Base-by-base conservation (phyloP, 2,113 vertebrate genomes). In the Phrynocephalus versicolor region DNA sequence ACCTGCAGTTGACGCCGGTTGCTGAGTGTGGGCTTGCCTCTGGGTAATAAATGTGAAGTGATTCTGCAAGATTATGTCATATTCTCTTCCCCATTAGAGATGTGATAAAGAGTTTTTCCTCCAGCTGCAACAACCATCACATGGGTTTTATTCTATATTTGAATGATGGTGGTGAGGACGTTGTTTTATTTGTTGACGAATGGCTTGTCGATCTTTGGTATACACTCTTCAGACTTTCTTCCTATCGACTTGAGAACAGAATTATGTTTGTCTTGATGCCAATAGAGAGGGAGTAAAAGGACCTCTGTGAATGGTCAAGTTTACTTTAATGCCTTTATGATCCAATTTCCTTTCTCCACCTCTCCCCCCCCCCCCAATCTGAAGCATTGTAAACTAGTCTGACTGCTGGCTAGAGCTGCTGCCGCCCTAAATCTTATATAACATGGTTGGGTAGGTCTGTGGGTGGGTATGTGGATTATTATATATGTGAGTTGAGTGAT, bases 361-460 rank as follows among this genome's bases (percentile, higher is more conserved):
- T 8, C 5, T 62, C 12, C 37, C 1, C 25, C 4, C 45, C 10
- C 37, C 25, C 58, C 8, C 30, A 2, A 58, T 30, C 30, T 60
- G 37, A 51, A 70, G 51, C 25, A 30, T 18, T 58, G 8, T 75
- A 64, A 83, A 74, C 58, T 74, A 74, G 70, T 65, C 58, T 74
- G 71, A 65, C 71, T 55, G n/a, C n/a, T 81, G 78, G 18, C 55
- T 73, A 27, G 21, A 81, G 39, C 39, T 27, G 69, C 58, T 81
- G 70, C 78, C 79, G 78, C 84, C 78, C 78, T 74, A 74, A 80
- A 37, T 74, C 71, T 86, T 86, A 67, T 81, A 74, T 81, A 81
- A 86, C 58, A 73, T 74, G 78, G 33, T 25, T 55, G 70, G 70
- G 3, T 86, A 35, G 76, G 84, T 41, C 41, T 75, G 82, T 69